phyloP scores from a whole-genome alignment of 1,140 invertebrate genomes.

The Pseudomyrmex pallidus region DNA sequence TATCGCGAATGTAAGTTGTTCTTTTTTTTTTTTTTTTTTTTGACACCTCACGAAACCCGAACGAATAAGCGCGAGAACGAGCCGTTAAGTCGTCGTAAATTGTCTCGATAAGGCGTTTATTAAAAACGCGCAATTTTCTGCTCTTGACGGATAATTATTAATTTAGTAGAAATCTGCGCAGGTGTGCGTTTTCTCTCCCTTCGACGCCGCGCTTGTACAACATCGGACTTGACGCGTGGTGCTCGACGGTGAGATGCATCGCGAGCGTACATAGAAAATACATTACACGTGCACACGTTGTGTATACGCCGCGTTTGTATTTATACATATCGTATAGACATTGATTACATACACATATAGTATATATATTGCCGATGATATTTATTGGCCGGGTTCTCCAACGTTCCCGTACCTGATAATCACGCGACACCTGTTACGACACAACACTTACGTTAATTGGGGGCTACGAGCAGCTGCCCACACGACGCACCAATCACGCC shows the following conservation, averaged over 20 bases:
- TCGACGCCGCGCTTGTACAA: too few relatives aligned
- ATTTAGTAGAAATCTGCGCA: slow-evolving; percentile 60
- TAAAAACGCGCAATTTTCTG: slow-evolving; percentile 7
- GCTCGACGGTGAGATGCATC: not conserved
- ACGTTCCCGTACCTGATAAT: slow-evolving; percentile 67
- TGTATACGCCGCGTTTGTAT: too few relatives aligned
- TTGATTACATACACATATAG: slow-evolving; percentile 14
- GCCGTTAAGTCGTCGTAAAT: slow-evolving; percentile 14
- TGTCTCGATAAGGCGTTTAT: slow-evolving; percentile 17
- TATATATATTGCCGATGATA: slow-evolving; percentile 58
- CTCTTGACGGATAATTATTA: slow-evolving; percentile 36
- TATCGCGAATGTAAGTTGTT: not conserved
- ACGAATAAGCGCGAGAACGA: not conserved
- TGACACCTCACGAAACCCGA: not conserved
- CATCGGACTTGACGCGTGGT: slow-evolving; percentile 32
- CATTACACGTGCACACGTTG: too few relatives aligned
- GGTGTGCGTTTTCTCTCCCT: slow-evolving; percentile 48
- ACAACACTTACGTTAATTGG: slow-evolving; percentile 75
- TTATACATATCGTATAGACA: too few relatives aligned
- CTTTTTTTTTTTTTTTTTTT: too few relatives aligned
- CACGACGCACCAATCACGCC: slow-evolving; percentile 74
- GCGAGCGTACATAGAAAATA: not conserved
- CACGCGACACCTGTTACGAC: slow-evolving; percentile 76
- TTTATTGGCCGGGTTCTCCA: slow-evolving; percentile 59
- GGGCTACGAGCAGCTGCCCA: slow-evolving; percentile 72